phyloP scores from a whole-genome alignment of 2,113 vertebrate species.

The Oreotragus oreotragus region DNA sequence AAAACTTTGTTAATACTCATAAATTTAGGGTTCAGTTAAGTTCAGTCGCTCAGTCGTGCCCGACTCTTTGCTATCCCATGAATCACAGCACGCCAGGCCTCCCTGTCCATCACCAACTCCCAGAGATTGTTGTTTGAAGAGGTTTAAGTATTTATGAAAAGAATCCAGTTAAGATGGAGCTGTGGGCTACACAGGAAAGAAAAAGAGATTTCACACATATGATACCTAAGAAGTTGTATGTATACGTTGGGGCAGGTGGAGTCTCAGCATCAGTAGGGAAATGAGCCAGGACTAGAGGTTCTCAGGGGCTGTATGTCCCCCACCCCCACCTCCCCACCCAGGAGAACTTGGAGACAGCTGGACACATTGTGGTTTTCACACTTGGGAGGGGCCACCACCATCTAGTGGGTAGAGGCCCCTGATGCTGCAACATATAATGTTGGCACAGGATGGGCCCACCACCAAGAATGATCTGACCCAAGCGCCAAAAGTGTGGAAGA shows the following conservation, averaged over 20 bases:
- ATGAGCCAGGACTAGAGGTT: neutral
- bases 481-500: neutral
- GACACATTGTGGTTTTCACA: neutral
- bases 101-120: too few species aligned
- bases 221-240: neutral
- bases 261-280: neutral
- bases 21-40: neutral
- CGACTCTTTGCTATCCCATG: too few species aligned
- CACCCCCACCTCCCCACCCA: neutral
- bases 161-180: neutral
- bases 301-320: neutral
- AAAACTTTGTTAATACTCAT: slow-evolving; percentile 49
- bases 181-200: neutral
- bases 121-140: neutral
- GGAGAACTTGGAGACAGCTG: neutral
- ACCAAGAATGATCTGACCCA: neutral
- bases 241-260: fast-evolving
- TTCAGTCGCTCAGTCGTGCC: too few species aligned
- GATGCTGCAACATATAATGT: neutral
- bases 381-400: neutral
- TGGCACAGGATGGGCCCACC: neutral
- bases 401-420: neutral
- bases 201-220: neutral
- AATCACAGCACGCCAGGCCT: too few species aligned
- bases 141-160: neutral